Base-by-base conservation (phyloP, 1,140 invertebrate genomes). In the Nasonia giraulti region DNA sequence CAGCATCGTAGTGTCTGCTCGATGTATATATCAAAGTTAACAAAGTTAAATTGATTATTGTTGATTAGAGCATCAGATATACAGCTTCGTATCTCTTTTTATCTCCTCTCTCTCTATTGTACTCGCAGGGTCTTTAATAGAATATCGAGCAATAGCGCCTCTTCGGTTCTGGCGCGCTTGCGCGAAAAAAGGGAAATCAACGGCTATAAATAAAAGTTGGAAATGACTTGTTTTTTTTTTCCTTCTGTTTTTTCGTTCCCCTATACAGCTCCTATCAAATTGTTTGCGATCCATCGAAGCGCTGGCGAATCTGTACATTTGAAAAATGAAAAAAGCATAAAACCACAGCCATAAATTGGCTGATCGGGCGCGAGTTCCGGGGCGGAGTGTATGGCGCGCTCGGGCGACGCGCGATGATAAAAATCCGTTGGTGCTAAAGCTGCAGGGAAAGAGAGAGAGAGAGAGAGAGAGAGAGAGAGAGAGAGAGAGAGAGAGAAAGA, bases 161-260 rank as follows among this genome's bases (percentile, higher is more conserved):
- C 55, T 84, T 77, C 33, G 76, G 75, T 31, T 27, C 27, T 5
- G 5, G 3, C n/a, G 62, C 69, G 78, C 50, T 47, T 33, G 27
- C 74, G 14, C 47, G 47, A 62, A 55, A 75, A 71, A 50, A 50
- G 76, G 76, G 47, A 80, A 84, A 84, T 84, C 68, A 84, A 84
- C 83, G 83, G 69, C 83, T 84, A 84, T 84, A 84, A 84, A 84
- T 80, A 84, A 84, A 84, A 84, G 62, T 80, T 84, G 31, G 77
- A 44, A 80, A 84, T 55, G 76, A 84, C 83, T 84, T 80, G 83
- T 84, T 84, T 80, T 82, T 80, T 82, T 84, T 55, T 83, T 74
- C 37, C 62, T 75, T 37, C 33, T 37, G 23, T 37, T 44, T 44
- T 7, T 44, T 71, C 31, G 69, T 23, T 66, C 74, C 40, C 20